A percentile compares a stretch with the other conserved stretches of the same genome.
These are phyloP conservation scores for Salmo trutta DNA, from an alignment of 2,797 vertebrate species.

Conservation along the genomic window DNA sequence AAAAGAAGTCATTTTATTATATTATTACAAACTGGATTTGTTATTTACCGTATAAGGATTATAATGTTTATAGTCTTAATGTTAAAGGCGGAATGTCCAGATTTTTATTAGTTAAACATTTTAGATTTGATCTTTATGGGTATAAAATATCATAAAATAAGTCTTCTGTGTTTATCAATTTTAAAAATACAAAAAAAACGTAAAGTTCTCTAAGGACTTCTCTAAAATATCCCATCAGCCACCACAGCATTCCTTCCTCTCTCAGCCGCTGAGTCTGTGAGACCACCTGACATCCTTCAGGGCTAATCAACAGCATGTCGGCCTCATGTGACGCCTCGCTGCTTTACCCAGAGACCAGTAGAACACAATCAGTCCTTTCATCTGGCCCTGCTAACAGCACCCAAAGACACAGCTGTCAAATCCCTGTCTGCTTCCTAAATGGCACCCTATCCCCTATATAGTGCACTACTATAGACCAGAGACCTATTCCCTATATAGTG, in stretches of 20 bases:
- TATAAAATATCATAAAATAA: too few species aligned
- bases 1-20: background rate
- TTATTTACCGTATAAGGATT: background rate
- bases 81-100: too few species aligned
- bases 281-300: slow-evolving; percentile 24
- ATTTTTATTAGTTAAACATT: too few species aligned
- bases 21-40: background rate
- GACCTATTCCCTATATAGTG: too few species aligned
- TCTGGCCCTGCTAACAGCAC: background rate
- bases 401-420: slow-evolving; percentile 1
- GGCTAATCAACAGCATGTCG: slow-evolving; percentile 35
- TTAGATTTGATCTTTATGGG: too few species aligned
- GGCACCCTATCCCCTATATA: too few species aligned
- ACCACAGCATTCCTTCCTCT: slow-evolving; percentile 5
- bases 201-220: background rate
- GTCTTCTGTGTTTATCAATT: too few species aligned
- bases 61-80: too few species aligned
- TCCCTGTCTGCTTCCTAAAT: background rate
- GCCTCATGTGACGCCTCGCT: slow-evolving; percentile 40
- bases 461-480: too few species aligned
- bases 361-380: slow-evolving; percentile 33
- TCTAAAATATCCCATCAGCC: background rate
- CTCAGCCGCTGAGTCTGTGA: slow-evolving; percentile 18
- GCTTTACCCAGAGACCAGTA: slow-evolving; percentile 12
- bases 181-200: background rate